Base-by-base conservation (phyloP, 30 jellyfish, hydroid and myxozoan genomes). In the Hydractinia symbiolongicarpus region DNA sequence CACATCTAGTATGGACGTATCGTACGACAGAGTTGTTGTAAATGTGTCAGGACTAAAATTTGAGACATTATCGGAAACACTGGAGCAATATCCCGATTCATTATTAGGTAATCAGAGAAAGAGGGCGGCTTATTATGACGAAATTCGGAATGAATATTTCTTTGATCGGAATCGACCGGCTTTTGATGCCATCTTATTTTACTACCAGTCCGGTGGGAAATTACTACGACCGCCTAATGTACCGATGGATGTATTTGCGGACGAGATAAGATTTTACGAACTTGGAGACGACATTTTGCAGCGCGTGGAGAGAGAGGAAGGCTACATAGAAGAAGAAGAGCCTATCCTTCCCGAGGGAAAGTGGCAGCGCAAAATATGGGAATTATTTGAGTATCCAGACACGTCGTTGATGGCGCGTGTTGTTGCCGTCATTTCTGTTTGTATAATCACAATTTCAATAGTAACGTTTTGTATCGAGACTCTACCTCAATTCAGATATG, bases 201-300 rank as follows among this genome's bases (percentile, higher is more conserved):
- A 82, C 73, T 91, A 91, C 68, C 98, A 91, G 74, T 86, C 98
- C 20, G 77, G 95, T 4, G 98, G 98, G 69, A 93, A 86, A 80
- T 68, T 93, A 52, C 67, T 93, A 56, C 89, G 98, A 57, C 98
- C 98, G 66, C 98, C 98, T n/a, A 93, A 93, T 68, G 98, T 93
- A 7, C 98, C 98, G 7, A 93, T 93, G 98, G 98, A 86, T 61
- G 96, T 93, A 13, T 93, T 93, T 67, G 96, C 98, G 15, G 98
- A 93, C 64, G 98, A 93, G 78, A 87, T 93, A 71, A 89, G 96
- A 70, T 93, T 93, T 78, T 93, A 93, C 68, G 98, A 93, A 88
- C 96, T 93, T 53, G 98, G 98, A 13, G 98, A 93, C 79, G 96
- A 93, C 14, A 94, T 93, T 53, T 76, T 93, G 19, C 95, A 86